A percentile compares a stretch with the other conserved stretches of the same genome.
Conservation (phyloP, 23 tunicate genomes). For the Phallusia fumigata region DNA sequence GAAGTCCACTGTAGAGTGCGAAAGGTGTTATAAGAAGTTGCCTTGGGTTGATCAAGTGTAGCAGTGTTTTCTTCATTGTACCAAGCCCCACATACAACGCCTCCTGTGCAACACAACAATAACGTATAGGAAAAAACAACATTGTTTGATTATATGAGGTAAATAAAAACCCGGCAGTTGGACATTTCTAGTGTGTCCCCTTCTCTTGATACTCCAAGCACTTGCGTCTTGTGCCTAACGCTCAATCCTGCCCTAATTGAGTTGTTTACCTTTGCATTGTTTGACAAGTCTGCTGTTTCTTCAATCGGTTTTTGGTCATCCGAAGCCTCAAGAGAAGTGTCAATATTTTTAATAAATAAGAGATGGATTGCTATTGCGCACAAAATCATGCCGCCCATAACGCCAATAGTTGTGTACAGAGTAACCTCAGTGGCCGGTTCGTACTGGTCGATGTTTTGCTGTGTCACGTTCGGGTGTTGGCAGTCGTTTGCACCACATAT, state of each 20-base stretch:
- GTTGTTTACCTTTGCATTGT: no score
- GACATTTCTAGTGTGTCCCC: no score
- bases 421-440: slow-evolving; percentile 33
- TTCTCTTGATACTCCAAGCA: no score
- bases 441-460: slow-evolving; percentile 39
- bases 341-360: background rate
- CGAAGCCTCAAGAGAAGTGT: background rate
- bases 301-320: background rate
- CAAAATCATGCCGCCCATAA: slow-evolving; percentile 36
- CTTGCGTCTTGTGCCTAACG: no score
- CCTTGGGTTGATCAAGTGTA: slow-evolving; percentile 44
- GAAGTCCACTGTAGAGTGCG: slow-evolving; percentile 53
- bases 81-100: background rate
- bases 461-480: slow-evolving; percentile 63
- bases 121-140: background rate
- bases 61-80: slow-evolving; percentile 22
- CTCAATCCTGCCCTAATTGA: no score
- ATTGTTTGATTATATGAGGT: background rate
- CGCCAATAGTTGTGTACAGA: slow-evolving; percentile 38
- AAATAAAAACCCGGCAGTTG: no score
- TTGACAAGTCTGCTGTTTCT: background rate
- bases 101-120: background rate
- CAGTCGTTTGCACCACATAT: slow-evolving; percentile 79
- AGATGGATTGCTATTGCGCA: slow-evolving; percentile 25
- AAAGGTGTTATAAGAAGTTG: slow-evolving; percentile 53